Base-by-base conservation (phyloP, 1,140 invertebrate species). In the Phymorhynchus buccinoides region DNA sequence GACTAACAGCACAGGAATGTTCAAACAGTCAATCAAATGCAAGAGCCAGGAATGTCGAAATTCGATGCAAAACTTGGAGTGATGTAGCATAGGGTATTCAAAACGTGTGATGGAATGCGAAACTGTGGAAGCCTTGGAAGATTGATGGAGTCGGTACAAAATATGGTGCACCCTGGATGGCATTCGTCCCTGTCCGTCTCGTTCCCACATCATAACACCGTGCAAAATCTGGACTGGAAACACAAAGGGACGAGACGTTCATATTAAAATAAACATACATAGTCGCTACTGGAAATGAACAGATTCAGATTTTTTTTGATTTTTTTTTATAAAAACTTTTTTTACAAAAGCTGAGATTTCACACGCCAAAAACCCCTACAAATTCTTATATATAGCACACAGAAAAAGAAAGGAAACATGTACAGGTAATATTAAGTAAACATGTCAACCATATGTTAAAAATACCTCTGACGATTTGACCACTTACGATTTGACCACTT, bases 221-320 rank as follows among this genome's bases (percentile, higher is more conserved):
- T 87, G 83, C 88, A 88, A 41, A 82, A 56, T n/a, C 81, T 32
- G 22, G 88, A 88, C 88, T 88, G 86, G 32, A 88, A 88, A 48
- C 77, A 9, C 79, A 68, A 42, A 79, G 80, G 56, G 44, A 77
- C 14, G 18, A 35, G 18, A n/a, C 35, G 18, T 22, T 48, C 32
- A 16, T 27, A 27, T 35, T 75, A 41, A 22, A n/a, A 7, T 30
- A 32, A 9, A 3, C 84, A 37, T 68, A 7, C 27, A 41, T 22
- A 18, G 44, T 71, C n/a, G 6, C 30, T 9, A 16, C 32, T 35
- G 16, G 16, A 18, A 37, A 37, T 3, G 1, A 75, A 75, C 4
- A 9, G 27, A 16, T 7, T 68, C 22, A 7, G 14, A n/a, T 30
- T 4, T 22, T 27, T 30, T 68, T 4, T 27, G 22, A 52, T 22